Conservation (phyloP, 1,140 invertebrate species). For the Cyphomyrmex costatus region DNA sequence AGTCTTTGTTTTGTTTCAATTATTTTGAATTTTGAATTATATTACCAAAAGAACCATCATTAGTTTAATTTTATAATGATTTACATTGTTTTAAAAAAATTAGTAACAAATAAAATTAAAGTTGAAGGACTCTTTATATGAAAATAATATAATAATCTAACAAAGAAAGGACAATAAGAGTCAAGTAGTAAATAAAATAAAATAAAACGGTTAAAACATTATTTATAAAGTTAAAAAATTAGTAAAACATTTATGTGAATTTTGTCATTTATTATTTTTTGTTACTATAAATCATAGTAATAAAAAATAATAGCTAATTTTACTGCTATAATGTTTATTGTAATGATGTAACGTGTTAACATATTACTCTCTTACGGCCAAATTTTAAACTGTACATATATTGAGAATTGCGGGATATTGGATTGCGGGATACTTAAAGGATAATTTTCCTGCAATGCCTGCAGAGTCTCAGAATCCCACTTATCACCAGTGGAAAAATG, state of each 20-base stretch:
- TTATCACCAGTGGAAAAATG: constrained; percentile 49
- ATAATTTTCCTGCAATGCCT: constrained; percentile 63
- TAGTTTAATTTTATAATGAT: background rate
- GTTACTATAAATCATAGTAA: background rate
- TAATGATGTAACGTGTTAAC: constrained; percentile 70
- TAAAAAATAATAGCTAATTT: background rate
- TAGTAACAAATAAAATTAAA: no score
- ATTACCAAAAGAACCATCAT: background rate
- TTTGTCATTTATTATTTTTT: background rate
- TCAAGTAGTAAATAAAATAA: no score
- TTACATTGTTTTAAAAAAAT: no score
- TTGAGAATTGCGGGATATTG: background rate
- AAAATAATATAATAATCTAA: no score
- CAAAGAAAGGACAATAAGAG: no score
- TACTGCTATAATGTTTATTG: background rate
- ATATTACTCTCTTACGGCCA: constrained; percentile 80
- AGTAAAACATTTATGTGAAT: no score
- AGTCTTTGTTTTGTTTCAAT: background rate
- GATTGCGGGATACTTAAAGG: constrained; percentile 73
- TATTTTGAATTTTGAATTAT: background rate
- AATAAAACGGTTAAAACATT: no score
- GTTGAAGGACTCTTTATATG: no score
- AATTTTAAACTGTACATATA: constrained; percentile 80
- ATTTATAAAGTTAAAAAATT: no score
- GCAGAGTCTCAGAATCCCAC: constrained; percentile 39